A percentile compares a stretch with the other conserved stretches of the same genome.
phyloP scores from a whole-genome alignment of 2,113 vertebrate species.

The Galeopterus variegatus region DNA sequence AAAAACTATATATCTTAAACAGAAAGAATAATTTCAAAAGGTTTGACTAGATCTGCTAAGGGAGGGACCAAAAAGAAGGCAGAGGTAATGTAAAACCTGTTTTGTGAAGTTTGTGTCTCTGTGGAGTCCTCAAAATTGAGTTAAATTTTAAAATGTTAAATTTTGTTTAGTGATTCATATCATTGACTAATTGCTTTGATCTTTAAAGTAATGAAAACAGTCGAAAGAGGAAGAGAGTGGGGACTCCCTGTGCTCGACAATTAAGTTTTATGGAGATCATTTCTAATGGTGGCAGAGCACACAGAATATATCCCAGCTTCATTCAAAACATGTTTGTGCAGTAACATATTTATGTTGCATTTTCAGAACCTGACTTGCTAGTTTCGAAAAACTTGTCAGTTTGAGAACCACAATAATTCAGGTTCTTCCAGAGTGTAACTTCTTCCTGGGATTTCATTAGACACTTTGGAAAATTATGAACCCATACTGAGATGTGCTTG shows the following conservation, averaged over 20 bases:
- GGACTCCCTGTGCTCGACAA: background rate
- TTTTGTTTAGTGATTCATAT: conserved; percentile 68
- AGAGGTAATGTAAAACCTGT: background rate
- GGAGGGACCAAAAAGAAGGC: background rate
- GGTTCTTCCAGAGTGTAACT: background rate
- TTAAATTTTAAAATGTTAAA: conserved; percentile 63
- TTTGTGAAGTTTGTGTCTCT: background rate
- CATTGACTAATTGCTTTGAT: conserved; percentile 71
- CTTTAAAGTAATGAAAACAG: conserved; percentile 63
- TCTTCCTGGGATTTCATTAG: background rate
- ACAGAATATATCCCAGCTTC: background rate
- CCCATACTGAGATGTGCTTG: background rate
- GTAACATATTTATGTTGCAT: background rate
- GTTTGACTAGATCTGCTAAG: background rate
- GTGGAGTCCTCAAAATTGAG: background rate
- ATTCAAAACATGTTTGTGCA: background rate
- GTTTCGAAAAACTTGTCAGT: background rate
- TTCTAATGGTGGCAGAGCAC: background rate
- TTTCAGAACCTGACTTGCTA: conserved; percentile 21
- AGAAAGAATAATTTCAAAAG: background rate
- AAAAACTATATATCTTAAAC: background rate
- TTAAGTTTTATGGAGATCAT: background rate
- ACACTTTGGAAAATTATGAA: background rate
- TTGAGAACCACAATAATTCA: background rate
- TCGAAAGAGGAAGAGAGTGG: conserved; percentile 35